A percentile compares a stretch with the other conserved stretches of the same genome.
phyloP scores from a whole-genome alignment of 2,797 vertebrate genomes.

The Triplophysa bombifrons region DNA sequence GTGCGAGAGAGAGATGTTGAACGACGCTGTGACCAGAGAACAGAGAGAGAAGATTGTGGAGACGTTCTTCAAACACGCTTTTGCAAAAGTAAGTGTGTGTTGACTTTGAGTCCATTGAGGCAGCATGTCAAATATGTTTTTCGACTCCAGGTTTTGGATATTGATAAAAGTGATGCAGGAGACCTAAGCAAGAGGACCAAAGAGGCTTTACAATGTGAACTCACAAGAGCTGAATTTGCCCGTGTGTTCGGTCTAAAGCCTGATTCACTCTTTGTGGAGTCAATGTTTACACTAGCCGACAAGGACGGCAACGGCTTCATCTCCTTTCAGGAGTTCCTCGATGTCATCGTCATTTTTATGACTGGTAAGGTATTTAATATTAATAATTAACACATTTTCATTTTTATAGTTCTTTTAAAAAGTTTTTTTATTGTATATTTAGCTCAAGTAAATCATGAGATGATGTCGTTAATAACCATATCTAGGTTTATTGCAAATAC shows the following conservation, averaged over 20 bases:
- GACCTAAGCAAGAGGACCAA: conserved; percentile 79
- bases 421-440: no score
- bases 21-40: conserved; percentile 84
- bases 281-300: conserved; percentile 95
- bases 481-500: no score
- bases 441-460: no score
- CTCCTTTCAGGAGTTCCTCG: conserved; percentile 95
- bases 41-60: conserved; percentile 89
- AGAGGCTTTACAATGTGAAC: conserved; percentile 88
- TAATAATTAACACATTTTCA: background rate
- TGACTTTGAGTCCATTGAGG: background rate
- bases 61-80: conserved; percentile 92
- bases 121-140: conserved; percentile 3
- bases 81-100: conserved; percentile 82
- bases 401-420: no score
- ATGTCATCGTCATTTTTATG: conserved; percentile 92
- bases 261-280: conserved; percentile 90
- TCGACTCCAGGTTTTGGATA: conserved; percentile 85
- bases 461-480: no score
- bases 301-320: conserved; percentile 96
- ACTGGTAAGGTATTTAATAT: conserved; percentile 72
- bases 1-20: conserved; percentile 82
- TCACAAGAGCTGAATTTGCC: conserved; percentile 89
- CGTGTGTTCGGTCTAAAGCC: conserved; percentile 88
- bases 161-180: conserved; percentile 81